Percentiles rank a stretch among this genome's conserved stretches.
Evolutionary conservation across 1,140 invertebrate species (phyloP).

Genomic region (Polypedilum pembai): DNA sequence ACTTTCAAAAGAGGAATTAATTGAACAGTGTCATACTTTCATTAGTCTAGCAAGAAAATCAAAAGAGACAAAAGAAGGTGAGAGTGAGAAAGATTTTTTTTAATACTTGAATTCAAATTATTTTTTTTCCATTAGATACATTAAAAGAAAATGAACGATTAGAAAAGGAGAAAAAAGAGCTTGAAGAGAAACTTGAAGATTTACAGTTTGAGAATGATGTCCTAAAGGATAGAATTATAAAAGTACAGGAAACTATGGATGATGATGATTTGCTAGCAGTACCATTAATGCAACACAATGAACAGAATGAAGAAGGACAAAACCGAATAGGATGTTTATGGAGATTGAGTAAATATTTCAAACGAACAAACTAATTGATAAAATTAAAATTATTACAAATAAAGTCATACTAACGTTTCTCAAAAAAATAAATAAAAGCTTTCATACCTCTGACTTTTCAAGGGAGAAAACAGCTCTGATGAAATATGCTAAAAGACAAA

Average conservation of each 20-base stretch:
- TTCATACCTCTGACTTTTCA: too few relatives aligned
- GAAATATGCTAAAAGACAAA: too few relatives aligned
- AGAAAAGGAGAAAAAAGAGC: neutral
- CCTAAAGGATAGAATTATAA: neutral
- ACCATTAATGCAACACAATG: neutral
- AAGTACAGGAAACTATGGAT: neutral
- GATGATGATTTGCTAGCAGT: neutral
- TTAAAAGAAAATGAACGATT: neutral
- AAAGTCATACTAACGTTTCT: too few relatives aligned
- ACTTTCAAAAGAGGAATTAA: constrained; percentile 54
- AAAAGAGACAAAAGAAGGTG: constrained; percentile 56
- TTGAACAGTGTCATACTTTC: constrained; percentile 56
- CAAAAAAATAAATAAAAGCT: too few relatives aligned
- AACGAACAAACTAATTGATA: neutral
- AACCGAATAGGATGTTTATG: neutral
- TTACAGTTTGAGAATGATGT: neutral
- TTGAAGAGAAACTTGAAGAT: neutral
- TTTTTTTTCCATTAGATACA: neutral
- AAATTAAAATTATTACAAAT: too few relatives aligned
- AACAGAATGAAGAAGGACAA: neutral
- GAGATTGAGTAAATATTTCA: neutral
- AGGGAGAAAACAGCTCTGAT: too few relatives aligned
- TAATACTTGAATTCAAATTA: neutral
- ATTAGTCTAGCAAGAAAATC: constrained; percentile 58
- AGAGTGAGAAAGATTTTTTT: constrained; percentile 29